Evolutionary conservation across 2,888 invertebrate genomes (phyloP).

Genomic region (Meta bourneti): DNA sequence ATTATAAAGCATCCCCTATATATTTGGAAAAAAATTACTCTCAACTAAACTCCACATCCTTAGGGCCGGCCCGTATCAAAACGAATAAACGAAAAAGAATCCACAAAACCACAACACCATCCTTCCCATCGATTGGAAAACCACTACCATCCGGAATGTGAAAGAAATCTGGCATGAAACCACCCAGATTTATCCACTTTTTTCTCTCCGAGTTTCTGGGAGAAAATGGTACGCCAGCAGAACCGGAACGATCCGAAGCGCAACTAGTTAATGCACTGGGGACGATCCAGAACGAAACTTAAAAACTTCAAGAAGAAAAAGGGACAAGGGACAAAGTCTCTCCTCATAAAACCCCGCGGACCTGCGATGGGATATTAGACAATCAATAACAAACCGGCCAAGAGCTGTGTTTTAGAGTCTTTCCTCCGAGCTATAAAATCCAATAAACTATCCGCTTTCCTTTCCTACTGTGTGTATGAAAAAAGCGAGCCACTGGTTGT

Average conservation of each 20-base stretch:
- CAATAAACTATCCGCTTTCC: conserved; percentile 46
- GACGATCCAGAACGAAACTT: neutral
- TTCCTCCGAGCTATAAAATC: conserved; percentile 48
- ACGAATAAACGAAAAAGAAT: neutral
- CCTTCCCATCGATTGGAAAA: neutral
- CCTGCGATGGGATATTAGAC: conserved; percentile 27
- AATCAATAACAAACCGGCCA: conserved; percentile 49
- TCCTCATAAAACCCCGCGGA: conserved; percentile 9
- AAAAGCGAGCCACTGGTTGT: neutral
- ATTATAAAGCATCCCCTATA: no score
- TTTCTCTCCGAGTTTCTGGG: neutral
- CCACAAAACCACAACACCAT: neutral
- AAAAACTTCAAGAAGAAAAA: neutral
- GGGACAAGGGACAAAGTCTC: neutral
- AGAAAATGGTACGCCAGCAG: conserved; percentile 11
- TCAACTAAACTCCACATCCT: neutral
- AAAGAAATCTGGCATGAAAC: conserved; percentile 31
- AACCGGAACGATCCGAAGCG: neutral
- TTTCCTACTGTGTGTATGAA: neutral
- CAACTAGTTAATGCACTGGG: conserved; percentile 30
- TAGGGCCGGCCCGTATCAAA: neutral
- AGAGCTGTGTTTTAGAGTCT: conserved; percentile 40
- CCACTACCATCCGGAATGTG: neutral
- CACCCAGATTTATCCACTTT: neutral
- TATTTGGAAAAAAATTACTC: no score